Evolutionary conservation across 2,797 vertebrate species (phyloP), one percentile per base, ranked within the genome.

Genomic region (Crocidura indochinensis): DNA sequence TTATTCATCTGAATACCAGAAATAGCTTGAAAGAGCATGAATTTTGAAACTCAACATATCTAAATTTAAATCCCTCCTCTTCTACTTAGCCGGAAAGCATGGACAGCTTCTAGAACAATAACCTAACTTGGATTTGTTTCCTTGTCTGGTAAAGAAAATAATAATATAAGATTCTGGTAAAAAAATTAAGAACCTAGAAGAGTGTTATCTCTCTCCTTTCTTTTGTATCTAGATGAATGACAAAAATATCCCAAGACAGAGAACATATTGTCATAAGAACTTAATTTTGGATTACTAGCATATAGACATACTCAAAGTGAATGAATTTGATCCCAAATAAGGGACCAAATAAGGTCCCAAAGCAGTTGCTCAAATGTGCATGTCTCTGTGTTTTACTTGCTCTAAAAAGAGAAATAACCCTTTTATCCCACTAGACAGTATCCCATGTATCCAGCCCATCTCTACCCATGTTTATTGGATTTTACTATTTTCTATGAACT

Each of bases 51-150:
- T 69, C 27, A 27, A 14, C 0, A 47, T 31, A 77, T 24, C 56
- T 56, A 44, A 67, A 27, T 79, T 64, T 79, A 72, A 88, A 78
- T 88, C n/a, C n/a, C 22, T 76, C 26, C 3, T 67, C 68, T 75
- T 2, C 73, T 83, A 9, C 29, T 47, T 31, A 31, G 22, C n/a
- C 74, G 0, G 6, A 64, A 65, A 89, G 80, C 6, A 64, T 8
- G n/a, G 10, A 2, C 0, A 27, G 2, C 38, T 53, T 44, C 49
- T n/a, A 68, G 64, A 79, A 44, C 49, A 12, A 68, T 56, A 11
- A 79, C 24, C 69, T 60, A 76, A 9, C 38, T 46, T 56, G 44
- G 69, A 83, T 8, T 38, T 85, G 2, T 91, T 74, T 84, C 60
- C 26, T 86, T 29, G 64, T 75, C 6, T 81, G 26, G 73, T 27